Percentiles rank a stretch among this genome's conserved stretches.
phyloP scores from a whole-genome alignment of 1,140 invertebrate genomes.

The Drosophila miranda region DNA sequence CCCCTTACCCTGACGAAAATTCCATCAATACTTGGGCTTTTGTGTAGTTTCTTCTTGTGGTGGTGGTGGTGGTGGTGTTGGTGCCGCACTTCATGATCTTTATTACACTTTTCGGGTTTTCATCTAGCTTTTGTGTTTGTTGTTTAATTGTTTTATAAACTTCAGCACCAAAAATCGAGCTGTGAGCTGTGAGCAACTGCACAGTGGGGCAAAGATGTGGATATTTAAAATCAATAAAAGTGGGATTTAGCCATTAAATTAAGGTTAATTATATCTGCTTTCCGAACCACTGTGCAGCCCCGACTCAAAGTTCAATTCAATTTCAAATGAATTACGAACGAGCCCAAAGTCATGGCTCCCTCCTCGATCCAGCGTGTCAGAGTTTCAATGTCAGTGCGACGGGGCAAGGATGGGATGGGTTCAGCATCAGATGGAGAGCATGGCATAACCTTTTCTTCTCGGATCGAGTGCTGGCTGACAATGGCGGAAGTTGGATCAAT shows the following conservation, averaged over 20 bases:
- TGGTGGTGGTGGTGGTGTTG: conserved; percentile 1
- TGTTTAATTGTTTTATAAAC: conserved; percentile 68
- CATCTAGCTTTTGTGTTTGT: conserved; percentile 40
- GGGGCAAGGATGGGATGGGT: conserved; percentile 66
- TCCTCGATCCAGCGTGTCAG: conserved; percentile 41
- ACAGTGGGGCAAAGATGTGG: conserved; percentile 39
- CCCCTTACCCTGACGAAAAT: neutral
- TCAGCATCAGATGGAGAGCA: conserved; percentile 11
- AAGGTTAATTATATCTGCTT: neutral
- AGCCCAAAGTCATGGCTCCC: conserved; percentile 32
- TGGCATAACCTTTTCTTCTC: conserved; percentile 48
- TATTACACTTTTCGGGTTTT: conserved; percentile 47
- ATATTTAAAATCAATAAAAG: no score
- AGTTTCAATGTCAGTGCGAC: conserved; percentile 66
- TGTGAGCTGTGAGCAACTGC: conserved; percentile 16
- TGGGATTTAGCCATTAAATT: no score
- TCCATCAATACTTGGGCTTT: conserved; percentile 12
- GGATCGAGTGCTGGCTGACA: neutral
- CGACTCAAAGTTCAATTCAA: conserved; percentile 36
- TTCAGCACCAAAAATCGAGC: conserved; percentile 32
- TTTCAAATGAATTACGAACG: conserved; percentile 52
- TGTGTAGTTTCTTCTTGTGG: conserved; percentile 24
- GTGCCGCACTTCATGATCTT: conserved; percentile 37
- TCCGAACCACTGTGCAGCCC: conserved; percentile 34
- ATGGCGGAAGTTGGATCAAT: conserved; percentile 70